Evolutionary conservation across 2,888 invertebrate genomes (phyloP).

Genomic region (Macrophya annulata): DNA sequence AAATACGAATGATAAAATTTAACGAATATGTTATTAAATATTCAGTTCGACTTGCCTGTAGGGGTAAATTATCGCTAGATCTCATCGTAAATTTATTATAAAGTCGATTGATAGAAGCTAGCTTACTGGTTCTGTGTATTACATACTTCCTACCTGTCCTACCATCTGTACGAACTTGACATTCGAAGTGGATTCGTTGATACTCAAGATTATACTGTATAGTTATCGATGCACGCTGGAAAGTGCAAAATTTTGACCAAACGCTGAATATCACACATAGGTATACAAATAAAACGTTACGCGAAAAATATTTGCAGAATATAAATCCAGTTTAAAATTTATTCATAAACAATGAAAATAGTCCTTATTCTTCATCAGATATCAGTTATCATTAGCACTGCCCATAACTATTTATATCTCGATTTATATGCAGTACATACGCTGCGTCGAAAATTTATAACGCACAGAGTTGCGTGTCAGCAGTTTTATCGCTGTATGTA

Average conservation of each 20-base stretch:
- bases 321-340: background rate
- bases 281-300: background rate
- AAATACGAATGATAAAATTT: background rate
- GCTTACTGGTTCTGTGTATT: background rate
- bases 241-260: background rate
- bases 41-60: background rate
- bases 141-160: too few relatives aligned
- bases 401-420: too few relatives aligned
- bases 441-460: too few relatives aligned
- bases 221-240: background rate
- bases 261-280: background rate
- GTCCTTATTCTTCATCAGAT: too few relatives aligned
- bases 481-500: background rate
- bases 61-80: background rate
- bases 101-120: background rate
- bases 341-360: too few relatives aligned
- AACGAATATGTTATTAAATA: background rate
- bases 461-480: too few relatives aligned
- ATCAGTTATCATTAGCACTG: too few relatives aligned
- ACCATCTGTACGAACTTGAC: background rate
- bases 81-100: background rate
- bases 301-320: background rate
- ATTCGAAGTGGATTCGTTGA: background rate
- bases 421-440: too few relatives aligned
- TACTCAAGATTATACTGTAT: too few relatives aligned